phyloP scores from a whole-genome alignment of 2,888 invertebrate genomes.

The Melinaea menophilus region DNA sequence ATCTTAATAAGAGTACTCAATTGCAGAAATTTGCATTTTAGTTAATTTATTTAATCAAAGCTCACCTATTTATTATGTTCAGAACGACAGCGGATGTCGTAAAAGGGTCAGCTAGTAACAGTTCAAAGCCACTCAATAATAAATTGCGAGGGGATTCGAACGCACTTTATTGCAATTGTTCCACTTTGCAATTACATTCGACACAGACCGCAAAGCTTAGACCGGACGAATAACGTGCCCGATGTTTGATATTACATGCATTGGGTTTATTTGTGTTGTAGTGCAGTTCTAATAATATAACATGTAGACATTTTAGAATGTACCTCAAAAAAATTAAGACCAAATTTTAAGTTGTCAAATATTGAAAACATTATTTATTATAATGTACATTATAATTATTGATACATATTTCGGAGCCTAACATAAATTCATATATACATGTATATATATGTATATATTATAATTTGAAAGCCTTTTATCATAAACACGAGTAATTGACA shows the following conservation, averaged over 20 bases:
- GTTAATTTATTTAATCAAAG: no score
- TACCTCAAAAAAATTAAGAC: no score
- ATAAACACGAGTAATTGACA: background rate
- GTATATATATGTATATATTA: background rate
- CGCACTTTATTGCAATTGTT: conserved; percentile 6
- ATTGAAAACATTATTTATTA: no score
- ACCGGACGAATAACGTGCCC: background rate
- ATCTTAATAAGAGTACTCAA: no score
- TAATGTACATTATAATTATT: no score
- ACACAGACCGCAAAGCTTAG: background rate
- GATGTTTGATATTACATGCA: background rate
- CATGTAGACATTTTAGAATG: background rate
- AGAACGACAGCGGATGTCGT: background rate
- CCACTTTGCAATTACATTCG: conserved; percentile 5
- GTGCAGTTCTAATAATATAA: background rate
- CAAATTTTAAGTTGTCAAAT: no score
- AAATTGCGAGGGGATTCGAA: conserved; percentile 3
- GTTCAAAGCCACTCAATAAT: conserved; percentile 4
- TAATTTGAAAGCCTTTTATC: background rate
- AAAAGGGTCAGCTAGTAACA: background rate
- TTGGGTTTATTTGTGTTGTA: background rate
- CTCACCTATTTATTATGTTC: background rate
- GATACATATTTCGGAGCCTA: background rate
- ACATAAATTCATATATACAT: background rate
- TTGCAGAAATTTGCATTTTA: no score